A percentile compares a stretch with the other conserved stretches of the same genome.
Evolutionary conservation across 2,888 invertebrate species (phyloP).

Genomic region (Vannuccia rotundouncinata): DNA sequence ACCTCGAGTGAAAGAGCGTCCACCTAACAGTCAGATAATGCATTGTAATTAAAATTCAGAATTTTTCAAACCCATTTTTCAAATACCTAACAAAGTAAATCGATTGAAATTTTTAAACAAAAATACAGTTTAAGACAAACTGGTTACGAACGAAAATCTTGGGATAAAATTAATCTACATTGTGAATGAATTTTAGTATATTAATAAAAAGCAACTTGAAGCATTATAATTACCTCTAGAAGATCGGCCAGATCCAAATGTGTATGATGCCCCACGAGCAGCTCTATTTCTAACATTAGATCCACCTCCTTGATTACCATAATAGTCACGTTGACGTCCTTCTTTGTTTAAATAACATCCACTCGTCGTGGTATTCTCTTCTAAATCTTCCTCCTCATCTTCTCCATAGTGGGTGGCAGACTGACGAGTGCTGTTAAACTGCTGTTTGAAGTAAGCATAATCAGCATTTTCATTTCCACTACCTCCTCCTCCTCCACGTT

Average conservation of each 20-base stretch:
- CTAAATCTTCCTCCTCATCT: neutral
- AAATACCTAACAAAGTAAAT: too few species aligned
- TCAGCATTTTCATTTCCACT: neutral
- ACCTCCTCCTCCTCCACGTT: neutral
- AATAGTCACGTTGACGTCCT: neutral
- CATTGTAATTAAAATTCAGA: too few species aligned
- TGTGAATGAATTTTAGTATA: too few species aligned
- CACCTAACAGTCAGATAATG: too few species aligned
- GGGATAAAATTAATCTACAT: too few species aligned
- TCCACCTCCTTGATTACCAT: neutral
- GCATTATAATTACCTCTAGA: neutral
- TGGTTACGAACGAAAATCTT: too few species aligned
- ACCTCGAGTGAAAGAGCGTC: conserved; percentile 4
- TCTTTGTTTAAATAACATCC: neutral
- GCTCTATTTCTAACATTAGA: neutral
- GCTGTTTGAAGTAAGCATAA: neutral
- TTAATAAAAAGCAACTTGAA: neutral
- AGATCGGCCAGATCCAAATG: neutral
- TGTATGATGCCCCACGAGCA: neutral
- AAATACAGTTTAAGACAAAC: too few species aligned
- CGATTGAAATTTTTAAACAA: too few species aligned
- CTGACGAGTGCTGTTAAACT: neutral
- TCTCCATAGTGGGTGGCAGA: neutral
- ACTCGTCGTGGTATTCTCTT: neutral
- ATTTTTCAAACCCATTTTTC: too few species aligned